Percentiles rank a stretch among this genome's conserved stretches.
phyloP scores from a whole-genome alignment of 2,888 invertebrate species.

The Neuroscelio doddi region DNA sequence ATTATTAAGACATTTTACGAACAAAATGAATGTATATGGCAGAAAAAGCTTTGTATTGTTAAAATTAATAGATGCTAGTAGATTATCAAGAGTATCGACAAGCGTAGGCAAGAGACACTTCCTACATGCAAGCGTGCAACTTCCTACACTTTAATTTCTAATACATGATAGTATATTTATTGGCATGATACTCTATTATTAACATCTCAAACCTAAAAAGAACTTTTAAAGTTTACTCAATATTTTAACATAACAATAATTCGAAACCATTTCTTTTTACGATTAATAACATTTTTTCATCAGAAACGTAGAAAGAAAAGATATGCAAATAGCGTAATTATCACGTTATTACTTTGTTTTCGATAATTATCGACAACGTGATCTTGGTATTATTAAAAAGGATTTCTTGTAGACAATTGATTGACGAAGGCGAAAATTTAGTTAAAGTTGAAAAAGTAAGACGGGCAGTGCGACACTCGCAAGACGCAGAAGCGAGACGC shows the following conservation, averaged over 20 bases:
- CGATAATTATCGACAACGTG: not conserved
- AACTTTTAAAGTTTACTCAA: no score
- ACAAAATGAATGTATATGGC: not conserved
- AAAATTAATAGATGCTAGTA: slow-evolving; percentile 2
- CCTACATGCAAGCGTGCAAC: slow-evolving; percentile 3
- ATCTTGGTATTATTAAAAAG: slow-evolving; percentile 1
- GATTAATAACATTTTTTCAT: no score
- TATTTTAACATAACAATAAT: no score
- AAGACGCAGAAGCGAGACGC: slow-evolving; percentile 47
- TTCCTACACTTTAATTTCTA: slow-evolving; percentile 3
- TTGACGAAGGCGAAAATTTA: not conserved
- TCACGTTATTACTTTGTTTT: not conserved
- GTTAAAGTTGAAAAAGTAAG: slow-evolving; percentile 6
- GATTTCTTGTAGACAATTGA: not conserved
- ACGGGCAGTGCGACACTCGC: slow-evolving; percentile 42
- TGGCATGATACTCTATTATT: not conserved
- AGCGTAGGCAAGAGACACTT: slow-evolving; percentile 7
- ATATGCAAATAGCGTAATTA: no score
- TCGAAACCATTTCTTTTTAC: no score
- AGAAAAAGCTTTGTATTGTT: not conserved
- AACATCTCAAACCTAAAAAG: no score
- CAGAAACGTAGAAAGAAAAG: no score
- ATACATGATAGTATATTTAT: not conserved
- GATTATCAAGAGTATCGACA: slow-evolving; percentile 7
- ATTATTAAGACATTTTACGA: not conserved